A percentile compares a stretch with the other conserved stretches of the same genome.
phyloP scores from a whole-genome alignment of 2,888 invertebrate species.

The Erebia palarica region DNA sequence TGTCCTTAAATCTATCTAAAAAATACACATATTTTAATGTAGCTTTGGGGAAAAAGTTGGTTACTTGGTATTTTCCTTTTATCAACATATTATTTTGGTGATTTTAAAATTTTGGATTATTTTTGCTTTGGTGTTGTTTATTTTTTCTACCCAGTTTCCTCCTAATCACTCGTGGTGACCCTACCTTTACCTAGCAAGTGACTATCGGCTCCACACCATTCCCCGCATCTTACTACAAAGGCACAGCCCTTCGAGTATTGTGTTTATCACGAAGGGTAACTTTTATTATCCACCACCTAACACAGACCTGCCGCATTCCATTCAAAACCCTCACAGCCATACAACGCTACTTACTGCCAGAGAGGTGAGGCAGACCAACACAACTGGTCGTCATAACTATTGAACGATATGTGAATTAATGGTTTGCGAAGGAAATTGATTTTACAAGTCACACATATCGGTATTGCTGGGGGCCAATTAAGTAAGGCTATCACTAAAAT shows the following conservation, averaged over 20 bases:
- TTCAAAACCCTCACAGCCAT: conserved; percentile 49
- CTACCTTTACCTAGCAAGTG: conserved; percentile 60
- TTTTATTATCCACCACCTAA: conserved; percentile 67
- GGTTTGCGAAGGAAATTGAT: conserved; percentile 78
- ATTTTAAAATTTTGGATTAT: no score
- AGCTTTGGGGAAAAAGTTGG: no score
- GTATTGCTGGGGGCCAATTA: conserved; percentile 40
- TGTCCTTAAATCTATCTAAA: no score
- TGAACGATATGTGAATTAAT: conserved; percentile 75
- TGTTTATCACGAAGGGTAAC: conserved; percentile 73
- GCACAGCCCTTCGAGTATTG: conserved; percentile 76
- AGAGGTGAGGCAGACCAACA: conserved; percentile 49
- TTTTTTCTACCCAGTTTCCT: background rate
- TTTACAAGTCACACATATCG: conserved; percentile 57
- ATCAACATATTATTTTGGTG: no score
- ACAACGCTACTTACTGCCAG: conserved; percentile 39
- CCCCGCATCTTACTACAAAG: conserved; percentile 59
- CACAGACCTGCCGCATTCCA: conserved; percentile 52
- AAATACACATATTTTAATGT: no score
- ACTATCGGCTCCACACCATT: conserved; percentile 61
- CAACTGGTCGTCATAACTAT: conserved; percentile 61
- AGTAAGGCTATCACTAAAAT: conserved; percentile 38
- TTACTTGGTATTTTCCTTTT: no score
- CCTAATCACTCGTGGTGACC: background rate
- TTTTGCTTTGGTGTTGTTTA: background rate